phyloP scores from a whole-genome alignment of 2,888 invertebrate species.

The Eulithis testata region DNA sequence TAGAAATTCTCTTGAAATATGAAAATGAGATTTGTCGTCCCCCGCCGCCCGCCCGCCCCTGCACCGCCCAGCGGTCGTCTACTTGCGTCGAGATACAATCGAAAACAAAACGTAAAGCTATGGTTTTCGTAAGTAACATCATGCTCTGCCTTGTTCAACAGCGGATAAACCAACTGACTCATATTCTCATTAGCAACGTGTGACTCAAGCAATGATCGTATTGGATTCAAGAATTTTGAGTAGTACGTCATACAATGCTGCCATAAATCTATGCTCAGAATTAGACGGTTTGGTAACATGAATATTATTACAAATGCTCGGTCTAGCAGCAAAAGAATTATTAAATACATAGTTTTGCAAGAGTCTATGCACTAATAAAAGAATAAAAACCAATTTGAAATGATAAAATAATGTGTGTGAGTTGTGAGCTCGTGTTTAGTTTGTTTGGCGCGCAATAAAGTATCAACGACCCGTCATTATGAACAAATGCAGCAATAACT shows the following conservation, averaged over 20 bases:
- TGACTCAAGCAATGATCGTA: too few relatives aligned
- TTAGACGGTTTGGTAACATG: too few relatives aligned
- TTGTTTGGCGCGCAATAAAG: constrained; percentile 13
- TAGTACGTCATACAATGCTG: too few relatives aligned
- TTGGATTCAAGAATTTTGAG: too few relatives aligned
- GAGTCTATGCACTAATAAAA: neutral
- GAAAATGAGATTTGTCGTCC: constrained; percentile 38
- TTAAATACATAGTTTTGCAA: too few relatives aligned
- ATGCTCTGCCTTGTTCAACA: neutral
- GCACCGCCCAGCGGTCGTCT: neutral
- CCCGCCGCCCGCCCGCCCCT: neutral
- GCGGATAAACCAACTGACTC: too few relatives aligned
- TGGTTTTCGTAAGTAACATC: neutral
- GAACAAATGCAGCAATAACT: constrained; percentile 26
- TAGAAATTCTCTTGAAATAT: constrained; percentile 37
- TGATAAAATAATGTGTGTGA: neutral
- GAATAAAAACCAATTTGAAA: constrained; percentile 1
- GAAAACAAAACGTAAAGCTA: constrained; percentile 1
- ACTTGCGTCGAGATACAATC: neutral
- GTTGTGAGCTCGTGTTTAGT: constrained; percentile 2
- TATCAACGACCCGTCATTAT: constrained; percentile 21
- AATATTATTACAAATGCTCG: too few relatives aligned
- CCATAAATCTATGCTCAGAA: too few relatives aligned
- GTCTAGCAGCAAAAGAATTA: too few relatives aligned
- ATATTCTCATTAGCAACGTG: too few relatives aligned